Conservation (phyloP, 1,140 invertebrate genomes). For the Mizuhopecten yessoensis region DNA sequence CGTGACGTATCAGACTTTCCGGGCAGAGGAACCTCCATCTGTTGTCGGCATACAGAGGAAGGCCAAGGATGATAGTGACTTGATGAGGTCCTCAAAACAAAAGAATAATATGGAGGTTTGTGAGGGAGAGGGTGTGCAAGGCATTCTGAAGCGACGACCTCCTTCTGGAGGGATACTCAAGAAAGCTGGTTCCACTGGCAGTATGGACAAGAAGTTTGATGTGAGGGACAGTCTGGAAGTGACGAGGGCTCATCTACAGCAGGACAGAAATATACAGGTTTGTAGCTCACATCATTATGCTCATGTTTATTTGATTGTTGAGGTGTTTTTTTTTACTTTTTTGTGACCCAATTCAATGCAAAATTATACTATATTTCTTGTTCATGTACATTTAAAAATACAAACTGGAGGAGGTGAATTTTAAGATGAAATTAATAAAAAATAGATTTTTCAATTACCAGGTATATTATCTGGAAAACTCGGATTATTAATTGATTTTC, state of each 20-base stretch:
- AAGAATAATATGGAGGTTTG: conserved; percentile 45
- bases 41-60: conserved; percentile 33
- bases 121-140: conserved; percentile 53
- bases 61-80: conserved; percentile 54
- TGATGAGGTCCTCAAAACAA: conserved; percentile 47
- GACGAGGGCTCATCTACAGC: conserved; percentile 59
- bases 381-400: too few relatives aligned
- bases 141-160: conserved; percentile 66
- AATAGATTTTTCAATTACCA: too few relatives aligned
- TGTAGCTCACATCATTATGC: neutral
- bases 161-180: conserved; percentile 51
- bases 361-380: too few relatives aligned
- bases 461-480: too few relatives aligned
- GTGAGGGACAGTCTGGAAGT: conserved; percentile 73
- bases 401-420: too few relatives aligned
- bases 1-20: neutral
- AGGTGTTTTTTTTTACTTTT: too few relatives aligned
- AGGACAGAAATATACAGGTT: conserved; percentile 30
- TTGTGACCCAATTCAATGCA: too few relatives aligned
- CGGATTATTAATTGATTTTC: too few relatives aligned
- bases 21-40: neutral
- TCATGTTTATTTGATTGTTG: too few relatives aligned
- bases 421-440: too few relatives aligned
- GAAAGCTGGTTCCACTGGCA: conserved; percentile 61
- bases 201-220: conserved; percentile 57